Evolutionary conservation across 1,140 invertebrate species (phyloP).

Genomic region (Luehdorfia chinensis): DNA sequence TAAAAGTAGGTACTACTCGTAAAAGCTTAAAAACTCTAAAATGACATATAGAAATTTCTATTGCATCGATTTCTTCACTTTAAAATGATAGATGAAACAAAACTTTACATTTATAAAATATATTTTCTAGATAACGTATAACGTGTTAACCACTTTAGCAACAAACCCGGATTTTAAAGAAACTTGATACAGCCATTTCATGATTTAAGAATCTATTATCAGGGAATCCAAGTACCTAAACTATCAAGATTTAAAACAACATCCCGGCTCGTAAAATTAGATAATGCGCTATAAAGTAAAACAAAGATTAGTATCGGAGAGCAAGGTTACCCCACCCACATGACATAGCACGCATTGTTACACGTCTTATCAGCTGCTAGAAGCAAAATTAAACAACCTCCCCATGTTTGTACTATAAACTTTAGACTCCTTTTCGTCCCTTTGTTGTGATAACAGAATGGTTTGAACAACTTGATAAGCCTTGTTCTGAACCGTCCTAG

Average conservation of each 20-base stretch:
- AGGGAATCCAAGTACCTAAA: not conserved
- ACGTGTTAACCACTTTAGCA: too few relatives aligned
- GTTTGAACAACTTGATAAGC: constrained; percentile 29
- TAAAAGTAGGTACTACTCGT: too few relatives aligned
- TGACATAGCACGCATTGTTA: constrained; percentile 15
- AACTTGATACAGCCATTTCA: too few relatives aligned
- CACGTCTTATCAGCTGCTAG: constrained; percentile 28
- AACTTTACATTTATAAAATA: too few relatives aligned
- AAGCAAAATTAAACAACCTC: constrained; percentile 36
- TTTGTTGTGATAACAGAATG: constrained; percentile 33
- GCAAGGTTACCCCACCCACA: constrained; percentile 9
- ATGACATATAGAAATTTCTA: too few relatives aligned
- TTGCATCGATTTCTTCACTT: too few relatives aligned
- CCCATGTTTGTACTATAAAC: constrained; percentile 41
- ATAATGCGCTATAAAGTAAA: constrained; percentile 12
- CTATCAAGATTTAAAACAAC: constrained; percentile 1
- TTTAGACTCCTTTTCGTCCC: constrained; percentile 20
- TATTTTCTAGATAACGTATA: too few relatives aligned
- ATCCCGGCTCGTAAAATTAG: constrained; percentile 11
- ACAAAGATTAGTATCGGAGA: constrained; percentile 3
- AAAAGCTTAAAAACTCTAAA: too few relatives aligned
- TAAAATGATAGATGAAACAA: too few relatives aligned
- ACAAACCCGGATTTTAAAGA: too few relatives aligned
- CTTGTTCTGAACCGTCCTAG: constrained; percentile 11
- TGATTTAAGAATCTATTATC: too few relatives aligned